Evolutionary conservation across 1,140 invertebrate genomes (phyloP).

Genomic region (Geopemphigus sp.): DNA sequence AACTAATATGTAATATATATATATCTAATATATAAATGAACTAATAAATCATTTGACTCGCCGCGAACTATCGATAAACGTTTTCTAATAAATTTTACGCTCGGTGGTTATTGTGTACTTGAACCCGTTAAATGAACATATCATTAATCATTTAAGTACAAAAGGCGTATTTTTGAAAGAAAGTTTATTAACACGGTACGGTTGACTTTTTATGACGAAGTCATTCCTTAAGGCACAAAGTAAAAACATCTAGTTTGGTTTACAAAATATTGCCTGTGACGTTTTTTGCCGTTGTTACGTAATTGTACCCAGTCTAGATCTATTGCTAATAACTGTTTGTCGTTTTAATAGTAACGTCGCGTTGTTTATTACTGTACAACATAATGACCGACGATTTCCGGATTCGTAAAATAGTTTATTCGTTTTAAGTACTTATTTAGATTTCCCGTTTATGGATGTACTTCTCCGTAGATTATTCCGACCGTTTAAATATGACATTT

Average conservation of each 20-base stretch:
- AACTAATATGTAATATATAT: no score
- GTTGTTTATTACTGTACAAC: neutral
- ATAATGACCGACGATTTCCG: no score
- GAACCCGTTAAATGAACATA: neutral
- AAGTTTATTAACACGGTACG: neutral
- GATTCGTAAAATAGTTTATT: neutral
- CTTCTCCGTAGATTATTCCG: neutral
- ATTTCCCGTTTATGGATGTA: neutral
- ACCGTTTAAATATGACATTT: neutral
- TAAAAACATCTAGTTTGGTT: neutral
- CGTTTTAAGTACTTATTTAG: neutral
- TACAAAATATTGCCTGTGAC: neutral
- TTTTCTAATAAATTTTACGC: neutral
- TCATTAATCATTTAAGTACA: neutral
- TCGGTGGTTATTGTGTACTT: neutral
- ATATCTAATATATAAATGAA: no score
- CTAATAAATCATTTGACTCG: neutral
- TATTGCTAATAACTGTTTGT: neutral
- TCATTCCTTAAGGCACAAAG: neutral
- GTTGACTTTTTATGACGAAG: neutral
- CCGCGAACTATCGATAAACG: neutral
- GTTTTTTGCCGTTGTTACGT: conserved; percentile 3
- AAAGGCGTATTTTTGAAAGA: no score
- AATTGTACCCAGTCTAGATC: neutral
- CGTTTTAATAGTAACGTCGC: neutral